phyloP scores from a whole-genome alignment of 2,797 vertebrate genomes.

The Spinus olivaceus region DNA sequence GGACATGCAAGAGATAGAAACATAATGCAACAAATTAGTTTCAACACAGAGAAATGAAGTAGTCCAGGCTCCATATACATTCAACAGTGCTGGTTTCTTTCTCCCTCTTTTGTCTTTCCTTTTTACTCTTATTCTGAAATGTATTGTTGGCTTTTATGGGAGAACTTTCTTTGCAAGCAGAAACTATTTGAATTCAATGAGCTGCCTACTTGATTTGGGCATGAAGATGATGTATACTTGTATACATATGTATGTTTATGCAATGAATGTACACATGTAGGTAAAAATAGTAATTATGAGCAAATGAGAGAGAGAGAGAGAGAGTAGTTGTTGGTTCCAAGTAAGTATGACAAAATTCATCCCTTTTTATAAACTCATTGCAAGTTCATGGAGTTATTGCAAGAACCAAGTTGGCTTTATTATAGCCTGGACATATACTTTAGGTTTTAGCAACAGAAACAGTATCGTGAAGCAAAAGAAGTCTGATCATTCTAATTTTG shows the following conservation, averaged over 20 bases:
- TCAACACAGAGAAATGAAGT: slow-evolving; percentile 76
- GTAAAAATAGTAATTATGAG: neutral
- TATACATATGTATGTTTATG: neutral
- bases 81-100: slow-evolving; percentile 16
- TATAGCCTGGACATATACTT: neutral
- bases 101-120: slow-evolving; percentile 2
- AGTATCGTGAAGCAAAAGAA: neutral
- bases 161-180: slow-evolving; percentile 10
- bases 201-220: neutral
- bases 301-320: neutral
- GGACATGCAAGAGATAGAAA: slow-evolving; percentile 73
- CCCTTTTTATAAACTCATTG: neutral
- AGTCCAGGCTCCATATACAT: slow-evolving; percentile 65
- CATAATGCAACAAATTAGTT: slow-evolving; percentile 77
- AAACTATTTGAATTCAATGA: neutral
- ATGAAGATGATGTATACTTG: neutral
- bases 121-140: slow-evolving; percentile 26
- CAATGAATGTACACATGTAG: neutral
- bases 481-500: neutral
- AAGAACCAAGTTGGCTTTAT: neutral
- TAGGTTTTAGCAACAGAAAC: neutral
- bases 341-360: neutral
- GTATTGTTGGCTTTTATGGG: slow-evolving; percentile 8
- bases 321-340: neutral
- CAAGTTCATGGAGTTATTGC: neutral